Conservation (phyloP, 2,797 vertebrate genomes). For the Acanthopagrus latus region DNA sequence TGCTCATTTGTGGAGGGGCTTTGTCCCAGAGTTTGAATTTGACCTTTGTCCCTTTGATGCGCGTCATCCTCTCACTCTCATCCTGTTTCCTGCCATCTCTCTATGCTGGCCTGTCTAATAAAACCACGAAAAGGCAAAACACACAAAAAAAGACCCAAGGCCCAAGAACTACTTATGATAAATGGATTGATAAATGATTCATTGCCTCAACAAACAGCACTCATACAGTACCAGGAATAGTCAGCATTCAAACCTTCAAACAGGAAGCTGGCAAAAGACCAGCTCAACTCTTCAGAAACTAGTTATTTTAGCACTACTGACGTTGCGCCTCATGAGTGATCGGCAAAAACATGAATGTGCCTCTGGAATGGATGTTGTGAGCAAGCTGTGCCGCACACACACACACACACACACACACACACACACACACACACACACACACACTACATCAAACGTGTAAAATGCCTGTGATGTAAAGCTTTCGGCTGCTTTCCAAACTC, state of each 20-base stretch:
- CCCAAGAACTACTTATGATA: too few relatives aligned
- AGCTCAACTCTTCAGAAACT: background rate
- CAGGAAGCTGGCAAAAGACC: background rate
- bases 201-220: background rate
- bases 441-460: constrained; percentile 25
- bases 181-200: background rate
- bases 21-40: too few relatives aligned
- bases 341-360: background rate
- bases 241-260: constrained; percentile 6
- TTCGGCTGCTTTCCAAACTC: constrained; percentile 12
- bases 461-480: constrained; percentile 21
- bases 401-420: constrained; percentile 14
- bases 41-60: too few relatives aligned
- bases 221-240: background rate
- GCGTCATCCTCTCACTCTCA: too few relatives aligned
- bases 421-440: constrained; percentile 16
- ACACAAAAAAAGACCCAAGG: too few relatives aligned
- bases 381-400: background rate
- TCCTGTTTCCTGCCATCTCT: too few relatives aligned
- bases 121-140: too few relatives aligned
- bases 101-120: too few relatives aligned
- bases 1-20: too few relatives aligned
- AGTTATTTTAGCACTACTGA: background rate
- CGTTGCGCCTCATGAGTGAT: background rate
- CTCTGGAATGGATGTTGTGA: background rate